Conservation (phyloP, 1,140 invertebrate genomes). For the Drosophila serrata region DNA sequence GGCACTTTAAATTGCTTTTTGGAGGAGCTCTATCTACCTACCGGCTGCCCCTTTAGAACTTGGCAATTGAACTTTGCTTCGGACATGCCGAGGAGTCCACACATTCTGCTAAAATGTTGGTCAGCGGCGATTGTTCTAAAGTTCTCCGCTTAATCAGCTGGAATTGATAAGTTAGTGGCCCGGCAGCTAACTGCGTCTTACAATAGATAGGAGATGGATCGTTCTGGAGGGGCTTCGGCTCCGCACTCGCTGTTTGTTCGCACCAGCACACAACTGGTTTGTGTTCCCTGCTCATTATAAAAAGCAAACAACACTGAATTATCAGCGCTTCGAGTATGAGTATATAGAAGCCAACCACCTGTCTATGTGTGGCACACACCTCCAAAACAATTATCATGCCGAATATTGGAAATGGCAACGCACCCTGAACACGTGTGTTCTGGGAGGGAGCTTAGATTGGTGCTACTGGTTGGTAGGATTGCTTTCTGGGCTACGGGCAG, state of each 20-base stretch:
- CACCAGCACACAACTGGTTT: slow-evolving; percentile 40
- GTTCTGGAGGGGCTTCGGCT: slow-evolving; percentile 14
- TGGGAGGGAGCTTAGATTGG: background rate
- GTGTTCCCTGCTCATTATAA: slow-evolving; percentile 15
- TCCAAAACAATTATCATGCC: slow-evolving; percentile 53
- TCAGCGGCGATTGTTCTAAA: slow-evolving; percentile 2
- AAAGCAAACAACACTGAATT: slow-evolving; percentile 46
- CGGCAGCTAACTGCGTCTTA: slow-evolving; percentile 30
- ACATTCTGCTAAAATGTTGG: slow-evolving; percentile 14
- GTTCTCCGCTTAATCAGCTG: slow-evolving; percentile 8
- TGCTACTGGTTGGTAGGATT: background rate
- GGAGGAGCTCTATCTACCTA: background rate
- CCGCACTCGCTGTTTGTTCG: slow-evolving; percentile 3
- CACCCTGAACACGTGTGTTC: slow-evolving; percentile 25
- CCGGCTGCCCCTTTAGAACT: background rate
- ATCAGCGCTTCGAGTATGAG: slow-evolving; percentile 39
- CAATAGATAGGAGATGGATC: slow-evolving; percentile 23
- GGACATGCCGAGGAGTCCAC: slow-evolving; percentile 1
- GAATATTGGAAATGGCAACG: slow-evolving; percentile 10
- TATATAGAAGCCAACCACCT: slow-evolving; percentile 15
- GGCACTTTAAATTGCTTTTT: background rate
- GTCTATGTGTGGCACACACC: slow-evolving; percentile 50
- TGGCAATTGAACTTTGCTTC: slow-evolving; percentile 59
- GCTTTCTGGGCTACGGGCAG: slow-evolving; percentile 32
- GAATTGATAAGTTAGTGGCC: slow-evolving; percentile 26